Evolutionary conservation across 1,140 invertebrate species (phyloP).

Genomic region (Rhyacophila brunnea): DNA sequence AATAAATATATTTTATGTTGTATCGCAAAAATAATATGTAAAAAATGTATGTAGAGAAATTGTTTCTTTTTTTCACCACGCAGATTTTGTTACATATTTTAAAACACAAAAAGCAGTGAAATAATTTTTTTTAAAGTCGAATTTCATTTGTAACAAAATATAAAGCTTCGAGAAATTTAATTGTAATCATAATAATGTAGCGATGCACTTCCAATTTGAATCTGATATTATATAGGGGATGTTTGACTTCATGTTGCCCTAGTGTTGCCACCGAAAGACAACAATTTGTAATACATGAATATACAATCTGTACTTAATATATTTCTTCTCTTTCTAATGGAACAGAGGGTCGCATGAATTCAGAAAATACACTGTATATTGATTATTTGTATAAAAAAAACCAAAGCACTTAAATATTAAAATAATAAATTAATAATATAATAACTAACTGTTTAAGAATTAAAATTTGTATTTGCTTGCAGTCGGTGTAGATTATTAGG

Average conservation of each 20-base stretch:
- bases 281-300: too few species aligned
- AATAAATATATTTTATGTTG: too few species aligned
- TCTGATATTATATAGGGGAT: neutral
- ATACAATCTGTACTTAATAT: too few species aligned
- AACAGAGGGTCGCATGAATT: too few species aligned
- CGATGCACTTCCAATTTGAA: neutral
- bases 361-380: neutral
- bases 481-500: constrained; percentile 7
- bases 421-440: neutral
- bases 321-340: too few species aligned
- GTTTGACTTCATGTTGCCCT: neutral
- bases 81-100: too few species aligned
- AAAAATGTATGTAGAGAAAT: too few species aligned
- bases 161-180: neutral
- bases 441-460: constrained; percentile 2
- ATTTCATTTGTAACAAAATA: neutral
- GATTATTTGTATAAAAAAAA: constrained; percentile 3
- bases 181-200: neutral
- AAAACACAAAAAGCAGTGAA: too few species aligned
- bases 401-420: neutral
- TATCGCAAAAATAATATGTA: too few species aligned
- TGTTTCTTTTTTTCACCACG: too few species aligned
- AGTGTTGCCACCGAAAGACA: too few species aligned
- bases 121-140: too few species aligned
- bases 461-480: constrained; percentile 21